phyloP scores from a whole-genome alignment of 2,888 invertebrate genomes.

The Drosophila histrio region DNA sequence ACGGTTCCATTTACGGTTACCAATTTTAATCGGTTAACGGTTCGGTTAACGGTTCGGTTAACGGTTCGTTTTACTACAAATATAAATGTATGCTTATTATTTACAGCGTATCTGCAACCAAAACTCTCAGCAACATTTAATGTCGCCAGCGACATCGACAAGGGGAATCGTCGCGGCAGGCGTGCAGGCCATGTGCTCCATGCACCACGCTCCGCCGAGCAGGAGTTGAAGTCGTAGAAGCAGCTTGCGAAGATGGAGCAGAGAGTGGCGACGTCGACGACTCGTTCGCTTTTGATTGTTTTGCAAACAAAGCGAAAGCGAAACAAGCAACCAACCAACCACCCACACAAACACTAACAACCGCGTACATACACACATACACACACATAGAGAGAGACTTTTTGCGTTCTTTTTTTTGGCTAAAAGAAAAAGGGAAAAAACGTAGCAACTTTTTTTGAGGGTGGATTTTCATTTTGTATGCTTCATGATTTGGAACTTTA shows the following conservation, averaged over 20 bases:
- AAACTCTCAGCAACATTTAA: slow-evolving; percentile 64
- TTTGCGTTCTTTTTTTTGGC: slow-evolving; percentile 68
- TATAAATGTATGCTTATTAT: too few species aligned
- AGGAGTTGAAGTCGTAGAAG: slow-evolving; percentile 17
- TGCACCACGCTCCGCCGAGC: slow-evolving; percentile 44
- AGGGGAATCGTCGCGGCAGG: slow-evolving; percentile 46
- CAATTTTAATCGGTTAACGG: too few species aligned
- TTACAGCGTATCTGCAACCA: slow-evolving; percentile 33
- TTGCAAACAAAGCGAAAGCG: slow-evolving; percentile 77
- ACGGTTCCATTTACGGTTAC: too few species aligned
- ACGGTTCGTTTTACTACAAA: too few species aligned
- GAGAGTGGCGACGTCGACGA: slow-evolving; percentile 39
- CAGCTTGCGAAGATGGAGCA: neutral
- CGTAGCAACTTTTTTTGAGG: slow-evolving; percentile 73
- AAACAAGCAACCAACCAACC: slow-evolving; percentile 50
- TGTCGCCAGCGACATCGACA: slow-evolving; percentile 67
- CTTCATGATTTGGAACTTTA: slow-evolving; percentile 80
- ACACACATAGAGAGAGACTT: slow-evolving; percentile 42
- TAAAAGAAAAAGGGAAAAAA: slow-evolving; percentile 49
- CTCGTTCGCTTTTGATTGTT: slow-evolving; percentile 72
- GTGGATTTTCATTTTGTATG: slow-evolving; percentile 80
- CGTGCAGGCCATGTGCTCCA: slow-evolving; percentile 51
- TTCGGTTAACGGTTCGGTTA: too few species aligned
- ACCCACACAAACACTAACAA: slow-evolving; percentile 30
- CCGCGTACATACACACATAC: slow-evolving; percentile 29